Evolutionary conservation across 1,140 invertebrate genomes (phyloP), one percentile per base, ranked within the genome.

Genomic region (Pomacea maculata): DNA sequence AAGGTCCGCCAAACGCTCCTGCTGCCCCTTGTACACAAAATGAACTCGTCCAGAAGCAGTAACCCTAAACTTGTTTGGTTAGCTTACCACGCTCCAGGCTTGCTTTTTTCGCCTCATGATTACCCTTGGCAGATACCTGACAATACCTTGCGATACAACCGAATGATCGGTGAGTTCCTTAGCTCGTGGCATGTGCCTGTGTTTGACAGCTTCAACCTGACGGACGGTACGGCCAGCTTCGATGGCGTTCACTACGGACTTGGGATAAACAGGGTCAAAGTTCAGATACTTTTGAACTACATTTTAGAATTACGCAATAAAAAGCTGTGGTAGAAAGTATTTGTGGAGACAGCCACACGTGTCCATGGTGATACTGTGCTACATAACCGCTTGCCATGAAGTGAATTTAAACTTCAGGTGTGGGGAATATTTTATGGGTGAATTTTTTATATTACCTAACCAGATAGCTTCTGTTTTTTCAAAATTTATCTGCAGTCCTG

Each of bases 231-330:
- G 21, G 61, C 65, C 14, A 83, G 82, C 52, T 83, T 83, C 65
- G 79, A 83, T 61, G 82, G 82, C 0, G 64, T 55, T 1, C 82
- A 83, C 65, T 83, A 83, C 63, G 82, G 82, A 1, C 77, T 70
- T 45, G 82, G 78, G 9, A 65, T 83, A 1, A 83, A 45, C 34
- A 45, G 34, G 5, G 34, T 45, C 15, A 19, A 45, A 45, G 34
- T 45, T 45, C 34, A 45, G 34, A 75, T 83, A 21, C 75, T 83
- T 65, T 29, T 83, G 8, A 78, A 83, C 45, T 83, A 81, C 63
- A 70, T 83, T 74, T 25, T 25, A 29, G 68, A 70, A 70, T 12
- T 70, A 45, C n/a, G 9, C 10, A 12, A 21, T 15, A 45, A 25
- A 12, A 70, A 12, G 68, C 21, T 45, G 4, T n/a, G 73, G 25